These are phyloP conservation scores for Eurytoma californica DNA, from an alignment of 2,888 invertebrate genomes.

Conservation along the genomic window DNA sequence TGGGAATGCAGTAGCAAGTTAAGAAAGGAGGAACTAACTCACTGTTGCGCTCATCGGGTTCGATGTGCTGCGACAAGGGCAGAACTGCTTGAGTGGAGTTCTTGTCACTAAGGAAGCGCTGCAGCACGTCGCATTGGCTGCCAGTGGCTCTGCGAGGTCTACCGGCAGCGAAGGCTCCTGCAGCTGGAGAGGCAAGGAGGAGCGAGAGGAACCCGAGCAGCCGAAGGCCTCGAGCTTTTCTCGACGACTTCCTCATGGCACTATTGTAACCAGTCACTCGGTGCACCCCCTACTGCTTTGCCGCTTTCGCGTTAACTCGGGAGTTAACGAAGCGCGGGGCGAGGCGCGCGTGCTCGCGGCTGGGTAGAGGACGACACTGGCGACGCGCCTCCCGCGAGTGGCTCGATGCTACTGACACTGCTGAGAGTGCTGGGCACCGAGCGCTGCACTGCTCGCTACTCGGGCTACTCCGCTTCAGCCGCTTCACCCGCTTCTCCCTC, in stretches of 20 bases:
- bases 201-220: too few relatives aligned
- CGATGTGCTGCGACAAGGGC: background rate
- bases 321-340: too few relatives aligned
- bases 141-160: background rate
- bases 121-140: constrained; percentile 42
- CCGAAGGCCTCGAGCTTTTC: too few relatives aligned
- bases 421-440: background rate
- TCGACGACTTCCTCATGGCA: too few relatives aligned
- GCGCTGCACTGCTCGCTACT: background rate
- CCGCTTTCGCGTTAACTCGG: background rate
- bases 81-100: constrained; percentile 11
- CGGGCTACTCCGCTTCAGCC: background rate
- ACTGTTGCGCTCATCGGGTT: constrained; percentile 23
- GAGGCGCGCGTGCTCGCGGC: too few relatives aligned
- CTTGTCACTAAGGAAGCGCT: constrained; percentile 35
- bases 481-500: background rate
- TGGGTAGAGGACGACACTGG: constrained; percentile 46
- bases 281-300: too few relatives aligned
- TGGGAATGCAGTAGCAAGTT: too few relatives aligned
- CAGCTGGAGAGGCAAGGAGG: constrained; percentile 2
- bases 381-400: constrained; percentile 60
- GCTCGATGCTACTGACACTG: constrained; percentile 63
- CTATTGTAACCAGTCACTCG: too few relatives aligned
- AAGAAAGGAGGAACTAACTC: constrained; percentile 20
- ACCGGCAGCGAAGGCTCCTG: background rate